Percentiles rank a stretch among this genome's conserved stretches.
Evolutionary conservation across 2,113 vertebrate genomes (phyloP).

Genomic region (Saguinus imperator): DNA sequence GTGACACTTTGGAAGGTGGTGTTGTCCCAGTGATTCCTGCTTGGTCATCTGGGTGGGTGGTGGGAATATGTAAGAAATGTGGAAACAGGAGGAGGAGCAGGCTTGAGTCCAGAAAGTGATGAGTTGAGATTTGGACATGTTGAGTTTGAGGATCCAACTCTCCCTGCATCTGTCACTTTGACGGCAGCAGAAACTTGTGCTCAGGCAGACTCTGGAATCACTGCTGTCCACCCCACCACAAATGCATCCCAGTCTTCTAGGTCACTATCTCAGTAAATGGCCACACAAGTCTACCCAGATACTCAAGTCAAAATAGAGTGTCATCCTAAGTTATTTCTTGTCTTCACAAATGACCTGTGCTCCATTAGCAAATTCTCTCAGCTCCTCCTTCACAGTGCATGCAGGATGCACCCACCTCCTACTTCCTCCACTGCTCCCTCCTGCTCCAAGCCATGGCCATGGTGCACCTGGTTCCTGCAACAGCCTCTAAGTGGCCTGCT

Average conservation of each 20-base stretch:
- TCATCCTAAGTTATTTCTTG: not conserved
- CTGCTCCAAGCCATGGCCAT: not conserved
- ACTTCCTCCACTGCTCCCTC: not conserved
- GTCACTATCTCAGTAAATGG: not conserved
- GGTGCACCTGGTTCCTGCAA: fast-evolving
- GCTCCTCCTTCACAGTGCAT: not conserved
- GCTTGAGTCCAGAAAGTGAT: not conserved
- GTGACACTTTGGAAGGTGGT: not conserved
- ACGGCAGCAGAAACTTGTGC: not conserved
- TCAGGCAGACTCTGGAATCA: no score
- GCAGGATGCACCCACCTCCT: not conserved
- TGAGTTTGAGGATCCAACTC: no score
- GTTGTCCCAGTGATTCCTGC: not conserved
- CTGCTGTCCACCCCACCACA: fast-evolving
- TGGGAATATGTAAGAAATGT: not conserved
- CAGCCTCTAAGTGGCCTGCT: not conserved
- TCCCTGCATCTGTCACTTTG: fast-evolving
- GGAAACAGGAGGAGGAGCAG: no score
- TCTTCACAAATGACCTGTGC: no score
- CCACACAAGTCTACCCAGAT: not conserved
- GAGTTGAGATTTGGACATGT: not conserved
- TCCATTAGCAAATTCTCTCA: not conserved
- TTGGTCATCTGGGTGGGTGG: no score
- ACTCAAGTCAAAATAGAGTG: not conserved
- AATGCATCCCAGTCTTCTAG: not conserved